Percentiles rank a stretch among this genome's conserved stretches.
phyloP scores from a whole-genome alignment of 2,888 invertebrate genomes.

The Papilio elwesi region DNA sequence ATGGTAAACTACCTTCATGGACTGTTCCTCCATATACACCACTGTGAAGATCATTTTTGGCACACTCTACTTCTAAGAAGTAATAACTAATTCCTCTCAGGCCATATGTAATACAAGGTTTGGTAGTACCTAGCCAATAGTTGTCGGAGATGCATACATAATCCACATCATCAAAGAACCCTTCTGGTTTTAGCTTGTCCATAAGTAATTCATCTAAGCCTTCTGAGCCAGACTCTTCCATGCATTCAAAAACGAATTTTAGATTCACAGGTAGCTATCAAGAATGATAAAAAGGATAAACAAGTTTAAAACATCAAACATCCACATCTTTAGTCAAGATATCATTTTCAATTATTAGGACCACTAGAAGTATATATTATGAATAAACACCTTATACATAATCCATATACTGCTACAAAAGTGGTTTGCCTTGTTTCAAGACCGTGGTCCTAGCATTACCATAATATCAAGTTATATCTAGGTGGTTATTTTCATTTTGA shows the following conservation, averaged over 20 bases:
- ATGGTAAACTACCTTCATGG: slow-evolving; percentile 82
- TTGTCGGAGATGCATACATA: slow-evolving; percentile 99
- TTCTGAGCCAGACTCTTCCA: slow-evolving; percentile 99
- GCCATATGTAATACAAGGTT: slow-evolving; percentile 98
- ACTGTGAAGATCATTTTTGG: slow-evolving; percentile 96
- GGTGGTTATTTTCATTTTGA: not conserved
- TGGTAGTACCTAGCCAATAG: slow-evolving; percentile 98
- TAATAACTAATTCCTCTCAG: slow-evolving; percentile 97
- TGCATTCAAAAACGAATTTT: slow-evolving; percentile 97
- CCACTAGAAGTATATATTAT: not conserved
- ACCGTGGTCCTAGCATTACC: slow-evolving; percentile 2
- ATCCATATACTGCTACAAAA: not conserved
- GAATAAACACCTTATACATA: slow-evolving; percentile 11
- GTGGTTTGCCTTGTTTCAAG: slow-evolving; percentile 14
- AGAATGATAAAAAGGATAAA: slow-evolving; percentile 24
- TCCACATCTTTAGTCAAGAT: not conserved
- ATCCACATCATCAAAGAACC: slow-evolving; percentile 93
- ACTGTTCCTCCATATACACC: slow-evolving; percentile 98
- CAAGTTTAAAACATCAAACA: not conserved
- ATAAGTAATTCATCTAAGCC: slow-evolving; percentile 95
- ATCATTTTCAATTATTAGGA: too few species aligned
- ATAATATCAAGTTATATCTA: not conserved
- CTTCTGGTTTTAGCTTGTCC: slow-evolving; percentile 82
- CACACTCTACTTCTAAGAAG: slow-evolving; percentile 93
- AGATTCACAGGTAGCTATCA: slow-evolving; percentile 88